Percentiles rank a stretch among this genome's conserved stretches.
Conservation (phyloP, 2,888 invertebrate genomes). For the Nemapogon koenigi region DNA sequence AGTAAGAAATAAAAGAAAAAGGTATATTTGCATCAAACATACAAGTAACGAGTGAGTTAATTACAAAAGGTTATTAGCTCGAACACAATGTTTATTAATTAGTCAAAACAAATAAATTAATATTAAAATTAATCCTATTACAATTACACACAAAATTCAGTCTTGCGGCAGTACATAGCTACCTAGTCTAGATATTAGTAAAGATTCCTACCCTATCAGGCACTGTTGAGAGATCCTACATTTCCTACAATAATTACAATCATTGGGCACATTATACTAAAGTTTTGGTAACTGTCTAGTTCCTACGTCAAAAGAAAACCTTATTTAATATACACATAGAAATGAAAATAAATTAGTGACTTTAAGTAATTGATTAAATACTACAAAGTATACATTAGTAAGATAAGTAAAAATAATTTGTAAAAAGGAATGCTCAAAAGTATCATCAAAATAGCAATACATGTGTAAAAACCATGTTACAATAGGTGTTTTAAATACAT, state of each 20-base stretch:
- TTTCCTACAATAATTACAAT: not conserved
- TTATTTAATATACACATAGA: too few species aligned
- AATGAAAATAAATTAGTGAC: too few species aligned
- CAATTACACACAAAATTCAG: conserved; percentile 27
- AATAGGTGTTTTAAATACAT: not conserved
- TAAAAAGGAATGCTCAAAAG: too few species aligned
- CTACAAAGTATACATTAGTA: too few species aligned
- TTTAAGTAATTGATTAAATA: too few species aligned
- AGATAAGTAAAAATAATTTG: too few species aligned
- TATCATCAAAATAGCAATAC: too few species aligned
- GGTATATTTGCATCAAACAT: conserved; percentile 64
- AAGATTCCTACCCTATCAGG: not conserved
- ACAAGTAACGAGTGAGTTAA: conserved; percentile 46
- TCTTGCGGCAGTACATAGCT: conserved; percentile 32
- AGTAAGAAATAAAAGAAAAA: conserved; percentile 53
- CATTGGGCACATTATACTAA: too few species aligned
- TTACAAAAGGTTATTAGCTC: conserved; percentile 11
- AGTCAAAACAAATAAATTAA: conserved; percentile 19
- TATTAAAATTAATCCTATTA: conserved; percentile 30
- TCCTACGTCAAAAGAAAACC: too few species aligned
- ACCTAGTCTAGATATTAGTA: conserved; percentile 20
- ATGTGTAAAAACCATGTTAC: too few species aligned
- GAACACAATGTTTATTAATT: conserved; percentile 3
- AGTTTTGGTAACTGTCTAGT: too few species aligned
- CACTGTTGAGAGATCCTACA: conserved; percentile 2